A percentile compares a stretch with the other conserved stretches of the same genome.
Conservation (phyloP, 2,797 vertebrate species). For the Erithacus rubecula region DNA sequence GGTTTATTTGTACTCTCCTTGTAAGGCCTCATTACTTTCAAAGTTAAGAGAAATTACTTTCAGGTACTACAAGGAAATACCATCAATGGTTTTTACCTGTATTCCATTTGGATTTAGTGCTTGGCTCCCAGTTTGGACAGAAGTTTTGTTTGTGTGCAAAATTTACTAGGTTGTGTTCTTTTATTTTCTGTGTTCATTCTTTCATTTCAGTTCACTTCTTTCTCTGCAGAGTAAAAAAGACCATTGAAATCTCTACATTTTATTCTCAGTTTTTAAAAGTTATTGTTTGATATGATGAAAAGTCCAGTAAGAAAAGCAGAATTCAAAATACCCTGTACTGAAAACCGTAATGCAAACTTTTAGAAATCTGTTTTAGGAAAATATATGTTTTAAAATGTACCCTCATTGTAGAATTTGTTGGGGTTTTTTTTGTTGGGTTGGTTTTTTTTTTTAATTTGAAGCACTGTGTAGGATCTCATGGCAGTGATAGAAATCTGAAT, state of each 20-base stretch:
- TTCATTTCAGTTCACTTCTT: background rate
- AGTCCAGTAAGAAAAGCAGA: background rate
- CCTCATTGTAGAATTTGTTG: too few relatives aligned
- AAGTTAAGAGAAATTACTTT: background rate
- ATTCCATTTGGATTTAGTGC: background rate
- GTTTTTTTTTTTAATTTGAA: background rate
- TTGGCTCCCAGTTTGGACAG: background rate
- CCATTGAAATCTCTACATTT: background rate
- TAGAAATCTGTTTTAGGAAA: background rate
- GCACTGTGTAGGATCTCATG: background rate
- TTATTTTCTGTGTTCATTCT: background rate
- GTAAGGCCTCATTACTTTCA: background rate
- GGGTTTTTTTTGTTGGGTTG: background rate
- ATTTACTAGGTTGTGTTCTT: background rate
- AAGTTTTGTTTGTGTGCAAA: conserved; percentile 1
- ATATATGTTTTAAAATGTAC: background rate
- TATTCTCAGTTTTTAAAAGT: background rate
- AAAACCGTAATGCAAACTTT: background rate
- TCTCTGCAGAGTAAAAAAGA: background rate
- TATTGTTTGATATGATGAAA: background rate
- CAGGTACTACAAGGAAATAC: too few relatives aligned
- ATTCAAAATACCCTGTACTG: background rate
- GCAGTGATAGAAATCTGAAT: background rate
- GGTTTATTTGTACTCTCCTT: background rate
- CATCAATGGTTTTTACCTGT: conserved; percentile 11